These are phyloP conservation scores for Eupithecia abbreviata DNA, from an alignment of 2,888 invertebrate genomes.

Conservation along the genomic window DNA sequence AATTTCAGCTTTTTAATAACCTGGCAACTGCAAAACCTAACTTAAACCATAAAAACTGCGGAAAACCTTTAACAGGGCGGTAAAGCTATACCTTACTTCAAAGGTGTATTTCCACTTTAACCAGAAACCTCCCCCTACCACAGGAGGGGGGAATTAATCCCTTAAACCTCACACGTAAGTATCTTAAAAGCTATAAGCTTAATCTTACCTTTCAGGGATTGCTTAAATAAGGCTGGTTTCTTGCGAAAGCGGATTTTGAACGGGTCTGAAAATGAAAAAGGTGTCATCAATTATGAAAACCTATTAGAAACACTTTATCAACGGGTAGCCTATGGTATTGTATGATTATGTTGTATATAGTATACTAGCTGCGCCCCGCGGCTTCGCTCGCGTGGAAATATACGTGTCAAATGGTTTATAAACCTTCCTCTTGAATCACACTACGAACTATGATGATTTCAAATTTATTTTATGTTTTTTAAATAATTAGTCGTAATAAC, in stretches of 20 bases:
- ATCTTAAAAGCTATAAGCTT: conserved; percentile 26
- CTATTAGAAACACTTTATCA: not conserved
- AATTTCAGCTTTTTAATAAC: not conserved
- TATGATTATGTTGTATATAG: too few species aligned
- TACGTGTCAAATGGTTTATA: too few species aligned
- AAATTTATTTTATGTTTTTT: too few species aligned
- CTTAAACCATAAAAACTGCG: not conserved
- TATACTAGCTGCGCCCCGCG: too few species aligned
- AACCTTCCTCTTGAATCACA: too few species aligned
- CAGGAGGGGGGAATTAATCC: conserved; percentile 30
- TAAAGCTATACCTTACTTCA: conserved; percentile 18
- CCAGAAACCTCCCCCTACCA: conserved; percentile 33
- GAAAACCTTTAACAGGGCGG: not conserved
- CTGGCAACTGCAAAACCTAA: not conserved
- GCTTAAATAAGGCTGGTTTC: conserved; percentile 13
- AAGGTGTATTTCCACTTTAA: conserved; percentile 39
- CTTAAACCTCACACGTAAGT: conserved; percentile 30
- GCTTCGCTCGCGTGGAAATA: too few species aligned
- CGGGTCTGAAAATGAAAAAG: not conserved
- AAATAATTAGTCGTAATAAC: too few species aligned
- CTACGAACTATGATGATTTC: too few species aligned
- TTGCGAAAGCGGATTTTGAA: not conserved
- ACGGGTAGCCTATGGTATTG: not conserved
- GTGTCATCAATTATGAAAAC: not conserved
- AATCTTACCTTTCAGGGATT: conserved; percentile 29